phyloP scores from a whole-genome alignment of 37 sponge, comb jelly and placozoan genomes.

The Diacarnus erythraeanus region DNA sequence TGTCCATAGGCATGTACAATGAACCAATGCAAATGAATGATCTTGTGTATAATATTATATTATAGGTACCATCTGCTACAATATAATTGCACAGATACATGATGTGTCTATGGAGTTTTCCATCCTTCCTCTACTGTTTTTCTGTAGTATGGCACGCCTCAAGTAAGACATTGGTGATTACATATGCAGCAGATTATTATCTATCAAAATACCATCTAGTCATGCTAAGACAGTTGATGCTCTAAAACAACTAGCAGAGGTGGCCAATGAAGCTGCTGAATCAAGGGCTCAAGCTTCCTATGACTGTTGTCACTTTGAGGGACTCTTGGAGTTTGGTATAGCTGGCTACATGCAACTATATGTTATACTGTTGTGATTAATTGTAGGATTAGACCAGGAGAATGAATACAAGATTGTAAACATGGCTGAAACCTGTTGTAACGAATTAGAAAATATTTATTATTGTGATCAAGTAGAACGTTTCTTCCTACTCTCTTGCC shows the following conservation, averaged over 20 bases:
- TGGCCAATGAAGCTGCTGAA: conserved; percentile 70
- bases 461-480: conserved; percentile 73
- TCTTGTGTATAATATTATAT: neutral
- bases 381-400: conserved; percentile 36
- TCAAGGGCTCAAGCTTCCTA: conserved; percentile 65
- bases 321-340: conserved; percentile 60
- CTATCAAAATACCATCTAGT: conserved; percentile 14
- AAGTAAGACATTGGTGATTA: conserved; percentile 12
- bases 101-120: conserved; percentile 50
- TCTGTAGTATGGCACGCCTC: conserved; percentile 11
- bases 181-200: no score
- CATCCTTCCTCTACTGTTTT: conserved; percentile 47
- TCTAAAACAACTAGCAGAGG: conserved; percentile 41
- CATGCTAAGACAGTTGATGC: conserved; percentile 7
- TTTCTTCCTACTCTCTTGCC: conserved; percentile 66
- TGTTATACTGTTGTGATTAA: neutral
- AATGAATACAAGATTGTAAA: conserved; percentile 18
- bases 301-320: conserved; percentile 67
- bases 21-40: neutral
- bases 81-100: conserved; percentile 37
- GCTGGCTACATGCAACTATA: neutral
- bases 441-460: conserved; percentile 68
- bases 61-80: conserved; percentile 33
- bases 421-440: conserved; percentile 35
- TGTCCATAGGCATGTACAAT: conserved; percentile 27